Evolutionary conservation across 1,140 invertebrate genomes (phyloP).

Genomic region (Drosophila pseudoobscura): DNA sequence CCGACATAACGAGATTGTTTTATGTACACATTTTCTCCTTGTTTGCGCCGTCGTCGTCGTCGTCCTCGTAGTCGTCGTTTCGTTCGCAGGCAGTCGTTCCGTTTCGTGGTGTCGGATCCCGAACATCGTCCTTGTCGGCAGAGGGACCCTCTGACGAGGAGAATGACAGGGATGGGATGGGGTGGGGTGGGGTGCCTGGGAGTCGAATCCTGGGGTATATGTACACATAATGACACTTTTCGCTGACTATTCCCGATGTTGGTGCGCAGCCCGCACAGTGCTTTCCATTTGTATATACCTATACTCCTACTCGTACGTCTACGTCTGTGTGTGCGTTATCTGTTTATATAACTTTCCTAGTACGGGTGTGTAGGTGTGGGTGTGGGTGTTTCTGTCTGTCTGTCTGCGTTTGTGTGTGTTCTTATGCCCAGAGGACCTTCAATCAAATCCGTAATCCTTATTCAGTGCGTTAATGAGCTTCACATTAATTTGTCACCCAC

Average conservation of each 20-base stretch:
- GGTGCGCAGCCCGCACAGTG: constrained; percentile 47
- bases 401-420: constrained; percentile 36
- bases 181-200: background rate
- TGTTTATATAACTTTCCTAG: constrained; percentile 33
- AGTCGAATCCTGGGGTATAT: constrained; percentile 39
- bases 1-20: constrained; percentile 83
- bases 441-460: constrained; percentile 79
- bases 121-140: constrained; percentile 13
- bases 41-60: constrained; percentile 48
- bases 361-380: too few species aligned
- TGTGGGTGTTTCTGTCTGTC: too few species aligned
- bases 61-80: constrained; percentile 19
- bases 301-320: constrained; percentile 8
- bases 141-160: constrained; percentile 19
- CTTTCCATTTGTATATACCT: constrained; percentile 46
- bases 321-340: constrained; percentile 28
- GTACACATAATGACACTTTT: constrained; percentile 74
- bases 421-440: constrained; percentile 72
- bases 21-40: constrained; percentile 77
- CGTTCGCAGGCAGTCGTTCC: background rate
- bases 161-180: background rate
- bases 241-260: constrained; percentile 44
- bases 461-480: constrained; percentile 81
- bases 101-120: background rate
- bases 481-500: constrained; percentile 75